Base-by-base conservation (phyloP, 2,797 vertebrate genomes). In the Mormyrops boulengeri region DNA sequence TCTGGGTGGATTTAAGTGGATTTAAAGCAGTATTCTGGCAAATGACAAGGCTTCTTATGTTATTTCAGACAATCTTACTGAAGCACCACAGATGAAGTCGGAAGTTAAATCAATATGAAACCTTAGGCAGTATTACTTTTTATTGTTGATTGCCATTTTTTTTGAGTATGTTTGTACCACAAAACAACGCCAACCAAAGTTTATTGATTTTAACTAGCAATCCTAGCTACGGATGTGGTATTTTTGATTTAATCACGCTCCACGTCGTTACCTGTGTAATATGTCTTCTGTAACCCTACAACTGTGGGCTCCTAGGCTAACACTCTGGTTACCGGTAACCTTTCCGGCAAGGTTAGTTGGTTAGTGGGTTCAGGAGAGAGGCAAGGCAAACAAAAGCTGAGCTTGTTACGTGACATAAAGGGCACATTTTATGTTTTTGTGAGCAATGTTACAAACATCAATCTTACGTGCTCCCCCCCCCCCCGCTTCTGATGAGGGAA, bases 371-470 rank as follows among this genome's bases (percentile, higher is more conserved):
- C 49, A 14, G 82, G 44, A 85, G 7, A 87, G 53, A 34, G n/a
- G 12, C 22, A 11, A 87, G 2, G 26, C 52, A n/a, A 80, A 85
- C 47, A 14, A 87, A 57, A 19, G 53, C 52, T 41, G 30, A 38
- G 26, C 17, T 55, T 41, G 30, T 38, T 57, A 44, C 5, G 22
- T 55, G 52, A 60, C 85, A 87, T 38, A 38, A 38, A 60, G 30
- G 85, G 22, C 85, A 57, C 53, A 49, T 52, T 52, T 49, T 52
- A 52, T 80, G 82, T 85, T 85, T 85, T 85, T 4, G 44, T 85
- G 82, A 80, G 73, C 38, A 85, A 85, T 85, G 82, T 85, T 49
- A 47, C 82, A 22, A 85, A 85, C 82, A 85, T 85, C n/a, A 85
- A 80, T 80, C 73, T 80, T 80, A 44, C 1, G 7, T n/a, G 5